Conservation (phyloP, 2,113 vertebrate species). For the Channa argus region DNA sequence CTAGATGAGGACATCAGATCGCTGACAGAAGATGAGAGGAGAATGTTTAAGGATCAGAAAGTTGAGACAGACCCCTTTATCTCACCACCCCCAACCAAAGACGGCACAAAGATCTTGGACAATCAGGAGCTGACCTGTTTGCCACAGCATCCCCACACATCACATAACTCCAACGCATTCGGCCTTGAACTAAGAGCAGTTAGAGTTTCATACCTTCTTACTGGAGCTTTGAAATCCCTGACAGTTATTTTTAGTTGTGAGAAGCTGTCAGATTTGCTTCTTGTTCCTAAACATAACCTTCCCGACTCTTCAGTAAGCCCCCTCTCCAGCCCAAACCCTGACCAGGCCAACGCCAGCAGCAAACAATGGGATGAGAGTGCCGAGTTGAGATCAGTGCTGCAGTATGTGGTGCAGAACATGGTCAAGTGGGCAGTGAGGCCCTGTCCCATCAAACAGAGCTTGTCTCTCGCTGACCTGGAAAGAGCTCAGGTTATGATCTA, state of each 20-base stretch:
- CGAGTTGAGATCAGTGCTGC: slow-evolving; percentile 82
- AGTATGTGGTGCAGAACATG: slow-evolving; percentile 86
- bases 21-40: slow-evolving; percentile 51
- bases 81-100: slow-evolving; percentile 43
- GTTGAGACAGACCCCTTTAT: slow-evolving; percentile 39
- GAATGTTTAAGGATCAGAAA: slow-evolving; percentile 51
- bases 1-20: slow-evolving; percentile 71
- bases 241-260: slow-evolving; percentile 82
- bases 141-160: slow-evolving; percentile 26
- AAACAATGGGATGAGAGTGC: slow-evolving; percentile 73
- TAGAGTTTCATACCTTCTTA: slow-evolving; percentile 83
- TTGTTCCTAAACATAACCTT: slow-evolving; percentile 68
- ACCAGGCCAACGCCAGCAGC: slow-evolving; percentile 45
- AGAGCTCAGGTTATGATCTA: slow-evolving; percentile 87
- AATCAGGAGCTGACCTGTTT: slow-evolving; percentile 49
- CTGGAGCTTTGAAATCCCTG: slow-evolving; percentile 84
- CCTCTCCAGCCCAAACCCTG: slow-evolving; percentile 51
- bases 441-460: slow-evolving; percentile 83
- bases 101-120: slow-evolving; percentile 43
- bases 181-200: slow-evolving; percentile 80
- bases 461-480: slow-evolving; percentile 83
- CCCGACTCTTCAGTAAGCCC: slow-evolving; percentile 31
- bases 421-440: slow-evolving; percentile 86
- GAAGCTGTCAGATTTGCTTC: slow-evolving; percentile 82
- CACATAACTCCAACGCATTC: slow-evolving; percentile 69